phyloP scores from a whole-genome alignment of 2,888 invertebrate genomes.

The Ornithoptera alexandrae region DNA sequence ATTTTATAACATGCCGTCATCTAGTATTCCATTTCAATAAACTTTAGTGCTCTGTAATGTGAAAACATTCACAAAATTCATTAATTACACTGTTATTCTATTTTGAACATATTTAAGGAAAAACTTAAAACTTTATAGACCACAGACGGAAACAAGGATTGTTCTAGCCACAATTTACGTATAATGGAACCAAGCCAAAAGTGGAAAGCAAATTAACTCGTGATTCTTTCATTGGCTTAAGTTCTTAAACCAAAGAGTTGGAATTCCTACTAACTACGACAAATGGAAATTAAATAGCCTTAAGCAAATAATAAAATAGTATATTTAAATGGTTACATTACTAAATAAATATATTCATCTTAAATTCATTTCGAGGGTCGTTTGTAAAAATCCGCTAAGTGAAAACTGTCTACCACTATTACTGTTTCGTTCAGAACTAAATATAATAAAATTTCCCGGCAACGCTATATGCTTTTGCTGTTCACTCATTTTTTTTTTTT shows the following conservation, averaged over 20 bases:
- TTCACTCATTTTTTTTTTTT: neutral
- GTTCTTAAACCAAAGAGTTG: too few species aligned
- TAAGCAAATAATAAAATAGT: neutral
- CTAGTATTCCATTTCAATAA: conserved; percentile 7
- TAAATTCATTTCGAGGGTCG: neutral
- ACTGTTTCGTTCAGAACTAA: neutral
- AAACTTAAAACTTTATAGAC: neutral
- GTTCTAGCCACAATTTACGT: neutral
- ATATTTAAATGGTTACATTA: neutral
- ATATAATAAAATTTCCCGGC: neutral
- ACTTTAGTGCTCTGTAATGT: conserved; percentile 7
- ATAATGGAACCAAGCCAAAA: neutral
- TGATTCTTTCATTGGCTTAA: too few species aligned
- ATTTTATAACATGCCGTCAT: conserved; percentile 13
- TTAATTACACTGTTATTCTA: neutral
- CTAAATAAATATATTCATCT: neutral
- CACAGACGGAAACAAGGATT: neutral
- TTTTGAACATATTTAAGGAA: neutral
- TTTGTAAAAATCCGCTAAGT: neutral
- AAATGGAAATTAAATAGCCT: too few species aligned
- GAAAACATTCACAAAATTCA: neutral
- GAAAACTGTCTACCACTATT: neutral
- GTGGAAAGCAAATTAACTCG: neutral
- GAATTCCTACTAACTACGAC: too few species aligned
- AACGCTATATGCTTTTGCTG: neutral